Base-by-base conservation (phyloP, 2,888 invertebrate genomes). In the Alentia gelatinosa region DNA sequence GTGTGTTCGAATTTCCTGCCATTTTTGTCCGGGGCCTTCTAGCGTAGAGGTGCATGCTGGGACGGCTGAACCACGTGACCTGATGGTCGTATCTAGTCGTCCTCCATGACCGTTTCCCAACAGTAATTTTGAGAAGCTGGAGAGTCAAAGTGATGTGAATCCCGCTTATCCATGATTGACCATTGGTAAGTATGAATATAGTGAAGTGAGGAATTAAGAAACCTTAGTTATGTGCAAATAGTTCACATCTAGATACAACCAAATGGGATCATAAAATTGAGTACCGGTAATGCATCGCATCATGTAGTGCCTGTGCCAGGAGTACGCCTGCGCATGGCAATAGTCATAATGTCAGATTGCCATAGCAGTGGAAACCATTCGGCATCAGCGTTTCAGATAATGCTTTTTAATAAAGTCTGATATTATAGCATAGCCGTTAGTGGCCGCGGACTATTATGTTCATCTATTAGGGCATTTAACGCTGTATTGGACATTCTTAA, bases 111-210 rank as follows among this genome's bases (percentile, higher is more conserved):
- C 79, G 79, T 33, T 37, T 74, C 12, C 79, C 39, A 79, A 1
- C 35, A 79, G 1, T 35, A 79, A 37, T 79, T 3, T 15, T 12
- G 1, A 68, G 68, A 37, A 39, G 35, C 39, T 79, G 79, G 79
- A 35, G n/a, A n/a, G 79, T 79, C 79, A 79, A 79, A 79, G 39
- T 79, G 15, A 35, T 37, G 23, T 35, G 19, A 79, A 79, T 37
- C 23, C 4, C 15, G 37, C 79, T 33, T 79, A 0, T 79, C 79
- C 12, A 7, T 35, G 79, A 7, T 19, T 39, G 79, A 79, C 79
- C 79, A 79, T 79, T 79, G 79, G 79, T 79, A 79, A 79, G 79
- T 79, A 23, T 33, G 12, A 79, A 39, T 23, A 79, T 79, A 79
- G 23, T 39, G 23, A 35, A 19, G 79, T 26, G 37, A 79, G 15